Evolutionary conservation across 2,113 vertebrate genomes (phyloP).

Genomic region (Gambusia holbrooki): DNA sequence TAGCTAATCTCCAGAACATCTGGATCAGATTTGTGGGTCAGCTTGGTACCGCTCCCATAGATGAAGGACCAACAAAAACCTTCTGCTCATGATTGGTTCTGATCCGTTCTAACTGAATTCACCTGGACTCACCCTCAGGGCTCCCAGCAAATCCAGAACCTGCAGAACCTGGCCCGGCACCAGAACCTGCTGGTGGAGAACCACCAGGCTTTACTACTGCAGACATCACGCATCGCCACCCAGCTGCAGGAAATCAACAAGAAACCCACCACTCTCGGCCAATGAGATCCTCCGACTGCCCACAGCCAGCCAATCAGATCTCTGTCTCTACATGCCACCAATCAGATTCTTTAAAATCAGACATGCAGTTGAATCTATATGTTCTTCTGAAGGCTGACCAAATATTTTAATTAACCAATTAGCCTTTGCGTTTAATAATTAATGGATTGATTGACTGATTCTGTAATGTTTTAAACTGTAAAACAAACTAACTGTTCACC

Average conservation of each 20-base stretch:
- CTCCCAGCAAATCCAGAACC: conserved; percentile 57
- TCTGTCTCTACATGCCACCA: not conserved
- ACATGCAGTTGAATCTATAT: not conserved
- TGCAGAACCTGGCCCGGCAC: conserved; percentile 72
- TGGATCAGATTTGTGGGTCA: not conserved
- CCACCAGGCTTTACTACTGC: conserved; percentile 74
- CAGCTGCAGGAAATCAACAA: conserved; percentile 49
- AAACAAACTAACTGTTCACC: not conserved
- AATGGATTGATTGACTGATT: not conserved
- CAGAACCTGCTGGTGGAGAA: conserved; percentile 80
- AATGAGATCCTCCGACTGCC: not conserved
- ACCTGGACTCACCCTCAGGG: conserved; percentile 34
- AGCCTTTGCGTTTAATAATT: not conserved
- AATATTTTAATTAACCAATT: not conserved
- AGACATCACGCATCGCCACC: conserved; percentile 56
- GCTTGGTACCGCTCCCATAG: not conserved
- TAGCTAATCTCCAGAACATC: not conserved
- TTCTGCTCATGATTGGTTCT: not conserved
- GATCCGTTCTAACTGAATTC: not conserved
- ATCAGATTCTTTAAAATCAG: not conserved
- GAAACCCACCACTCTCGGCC: not conserved
- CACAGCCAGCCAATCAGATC: not conserved
- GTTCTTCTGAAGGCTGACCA: not conserved
- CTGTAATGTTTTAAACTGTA: not conserved
- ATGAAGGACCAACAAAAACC: no score